Conservation (phyloP, 1,140 invertebrate species). For the Bombyx mandarina region DNA sequence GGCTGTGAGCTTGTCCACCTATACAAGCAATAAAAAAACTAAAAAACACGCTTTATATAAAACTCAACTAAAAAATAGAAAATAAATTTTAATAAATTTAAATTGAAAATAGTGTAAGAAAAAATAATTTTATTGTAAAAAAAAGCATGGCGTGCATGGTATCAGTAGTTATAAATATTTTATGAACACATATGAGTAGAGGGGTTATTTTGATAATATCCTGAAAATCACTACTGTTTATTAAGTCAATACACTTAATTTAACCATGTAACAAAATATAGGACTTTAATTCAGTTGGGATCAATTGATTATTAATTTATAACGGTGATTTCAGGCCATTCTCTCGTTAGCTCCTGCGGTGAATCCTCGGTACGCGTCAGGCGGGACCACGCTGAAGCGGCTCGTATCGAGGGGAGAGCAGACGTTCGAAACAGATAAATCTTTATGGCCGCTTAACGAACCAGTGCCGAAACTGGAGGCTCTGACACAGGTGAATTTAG, state of each 20-base stretch:
- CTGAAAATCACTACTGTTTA: too few species aligned
- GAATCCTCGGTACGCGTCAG: slow-evolving; percentile 65
- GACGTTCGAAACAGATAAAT: slow-evolving; percentile 76
- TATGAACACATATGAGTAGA: too few species aligned
- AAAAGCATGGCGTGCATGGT: too few species aligned
- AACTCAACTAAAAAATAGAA: too few species aligned
- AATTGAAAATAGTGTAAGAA: too few species aligned
- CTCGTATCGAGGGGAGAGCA: slow-evolving; percentile 80
- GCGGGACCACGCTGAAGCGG: slow-evolving; percentile 70
- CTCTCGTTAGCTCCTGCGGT: slow-evolving; percentile 63
- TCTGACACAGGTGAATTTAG: slow-evolving; percentile 51
- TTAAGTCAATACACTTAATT: background rate
- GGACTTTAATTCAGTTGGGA: background rate
- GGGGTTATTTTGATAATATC: too few species aligned
- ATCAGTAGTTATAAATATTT: too few species aligned
- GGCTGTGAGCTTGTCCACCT: too few species aligned
- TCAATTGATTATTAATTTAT: background rate
- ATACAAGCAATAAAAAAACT: too few species aligned
- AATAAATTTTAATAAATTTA: too few species aligned
- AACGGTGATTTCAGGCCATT: slow-evolving; percentile 58
- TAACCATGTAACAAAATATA: background rate
- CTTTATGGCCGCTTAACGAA: slow-evolving; percentile 77
- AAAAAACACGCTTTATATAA: too few species aligned
- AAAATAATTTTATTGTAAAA: too few species aligned
- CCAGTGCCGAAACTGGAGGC: slow-evolving; percentile 84